Base-by-base conservation (phyloP, 1,140 invertebrate genomes). In the Tyrophagus putrescentiae region DNA sequence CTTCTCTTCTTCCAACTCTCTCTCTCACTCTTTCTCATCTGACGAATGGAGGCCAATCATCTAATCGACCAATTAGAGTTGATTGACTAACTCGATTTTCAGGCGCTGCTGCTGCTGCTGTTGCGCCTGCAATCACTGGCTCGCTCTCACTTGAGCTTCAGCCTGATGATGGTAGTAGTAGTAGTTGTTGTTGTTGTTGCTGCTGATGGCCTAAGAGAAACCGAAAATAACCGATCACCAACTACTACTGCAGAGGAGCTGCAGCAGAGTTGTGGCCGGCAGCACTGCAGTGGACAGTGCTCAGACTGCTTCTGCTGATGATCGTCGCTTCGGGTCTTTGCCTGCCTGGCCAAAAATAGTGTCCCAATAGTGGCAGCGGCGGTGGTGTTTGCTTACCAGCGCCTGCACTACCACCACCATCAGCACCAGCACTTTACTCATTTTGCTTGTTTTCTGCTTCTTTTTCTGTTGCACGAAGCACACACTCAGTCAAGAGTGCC, bases 21-120 rank as follows among this genome's bases (percentile, higher is more conserved):
- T n/a, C n/a, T n/a, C n/a, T n/a, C n/a, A n/a, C n/a, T n/a, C n/a
- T n/a, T n/a, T n/a, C n/a, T n/a, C n/a, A n/a, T n/a, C n/a, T 2
- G 25, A 54, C 13, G 25, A 54, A 54, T 54, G 28, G 52, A 54
- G 52, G 52, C 52, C 52, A 54, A 54, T 54, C 52, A 54, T 54
- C 52, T 54, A 54, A 54, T 54, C 52, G 27, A 54, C 52, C 52
- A 54, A 54, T 54, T 54, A 32, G 52, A 27, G 9, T 54, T 54
- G 45, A 48, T 48, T 48, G 45, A 48, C 45, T 48, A 48, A 48
- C 45, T 48, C 45, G 45, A 48, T 48, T 29, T 6, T 39, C 36
- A 21, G 9, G 45, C 45, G 31, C 21, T 7, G 13, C 45, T 13
- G 18, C 45, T 7, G 45, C 36, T 39, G 36, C 36, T 39, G 36